These are phyloP conservation scores for Gobionotothen gibberifrons DNA, from an alignment of 2,797 vertebrate species.

Conservation along the genomic window DNA sequence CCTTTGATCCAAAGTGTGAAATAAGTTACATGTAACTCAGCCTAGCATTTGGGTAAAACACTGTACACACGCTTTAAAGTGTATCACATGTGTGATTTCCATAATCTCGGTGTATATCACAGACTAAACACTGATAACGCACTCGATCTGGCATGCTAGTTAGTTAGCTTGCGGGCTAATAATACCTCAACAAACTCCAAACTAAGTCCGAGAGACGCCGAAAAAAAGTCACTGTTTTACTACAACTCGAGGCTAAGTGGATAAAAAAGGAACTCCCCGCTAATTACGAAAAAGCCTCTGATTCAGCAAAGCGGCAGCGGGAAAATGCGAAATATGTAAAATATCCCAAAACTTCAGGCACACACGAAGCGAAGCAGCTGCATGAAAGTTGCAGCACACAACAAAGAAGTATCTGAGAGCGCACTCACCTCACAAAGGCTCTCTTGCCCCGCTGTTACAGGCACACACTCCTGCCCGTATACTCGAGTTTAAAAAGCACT, in stretches of 20 bases:
- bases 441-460: constrained; percentile 43
- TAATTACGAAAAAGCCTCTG: constrained; percentile 31
- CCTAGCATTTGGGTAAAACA: neutral
- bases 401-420: constrained; percentile 80
- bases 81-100: neutral
- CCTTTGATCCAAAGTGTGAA: neutral
- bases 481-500: neutral
- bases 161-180: constrained; percentile 76
- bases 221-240: constrained; percentile 32
- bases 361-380: constrained; percentile 69
- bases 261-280: constrained; percentile 4
- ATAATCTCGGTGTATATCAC: neutral
- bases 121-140: constrained; percentile 43
- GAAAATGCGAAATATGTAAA: constrained; percentile 85
- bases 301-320: constrained; percentile 59
- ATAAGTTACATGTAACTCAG: neutral
- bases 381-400: constrained; percentile 77
- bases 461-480: constrained; percentile 12
- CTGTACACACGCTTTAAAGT: neutral
- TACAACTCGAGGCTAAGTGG: neutral
- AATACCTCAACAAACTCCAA: constrained; percentile 74
- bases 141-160: constrained; percentile 68
- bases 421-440: constrained; percentile 79
- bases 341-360: constrained; percentile 84
- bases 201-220: constrained; percentile 39